Conservation (phyloP, 2,888 invertebrate species). For the Temnothorax rugatulus region DNA sequence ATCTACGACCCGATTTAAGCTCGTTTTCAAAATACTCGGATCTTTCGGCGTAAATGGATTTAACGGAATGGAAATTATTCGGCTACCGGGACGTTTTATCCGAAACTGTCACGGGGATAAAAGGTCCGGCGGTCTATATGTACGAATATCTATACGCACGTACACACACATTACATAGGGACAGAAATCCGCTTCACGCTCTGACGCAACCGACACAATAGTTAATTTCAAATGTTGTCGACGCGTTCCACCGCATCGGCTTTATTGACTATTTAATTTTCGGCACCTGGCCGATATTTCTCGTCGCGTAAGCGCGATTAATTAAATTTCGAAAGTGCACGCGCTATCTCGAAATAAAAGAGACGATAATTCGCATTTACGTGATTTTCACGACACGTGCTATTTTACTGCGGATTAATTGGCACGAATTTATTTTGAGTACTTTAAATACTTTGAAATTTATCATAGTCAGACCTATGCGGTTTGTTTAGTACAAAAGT, state of each 20-base stretch:
- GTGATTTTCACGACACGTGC: not conserved
- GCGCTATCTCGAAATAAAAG: slow-evolving; percentile 20
- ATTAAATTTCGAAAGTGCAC: slow-evolving; percentile 37
- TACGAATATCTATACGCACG: not conserved
- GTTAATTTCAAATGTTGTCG: slow-evolving; percentile 54
- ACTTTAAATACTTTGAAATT: not conserved
- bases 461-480: not conserved
- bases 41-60: slow-evolving; percentile 65
- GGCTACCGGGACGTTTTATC: slow-evolving; percentile 33
- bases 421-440: not conserved
- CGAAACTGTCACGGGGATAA: slow-evolving; percentile 15
- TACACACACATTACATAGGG: not conserved
- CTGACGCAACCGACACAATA: slow-evolving; percentile 32
- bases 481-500: not conserved
- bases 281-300: slow-evolving; percentile 36
- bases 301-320: slow-evolving; percentile 29
- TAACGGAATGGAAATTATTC: slow-evolving; percentile 70
- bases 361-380: slow-evolving; percentile 22
- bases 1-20: slow-evolving; percentile 45
- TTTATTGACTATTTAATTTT: slow-evolving; percentile 57
- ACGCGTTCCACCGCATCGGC: slow-evolving; percentile 27
- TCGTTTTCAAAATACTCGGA: slow-evolving; percentile 64
- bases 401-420: not conserved
- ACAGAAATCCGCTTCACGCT: slow-evolving; percentile 46
- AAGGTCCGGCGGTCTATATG: slow-evolving; percentile 9